Evolutionary conservation across 2,888 invertebrate species (phyloP).

Genomic region (Diaprepes abbreviatus): DNA sequence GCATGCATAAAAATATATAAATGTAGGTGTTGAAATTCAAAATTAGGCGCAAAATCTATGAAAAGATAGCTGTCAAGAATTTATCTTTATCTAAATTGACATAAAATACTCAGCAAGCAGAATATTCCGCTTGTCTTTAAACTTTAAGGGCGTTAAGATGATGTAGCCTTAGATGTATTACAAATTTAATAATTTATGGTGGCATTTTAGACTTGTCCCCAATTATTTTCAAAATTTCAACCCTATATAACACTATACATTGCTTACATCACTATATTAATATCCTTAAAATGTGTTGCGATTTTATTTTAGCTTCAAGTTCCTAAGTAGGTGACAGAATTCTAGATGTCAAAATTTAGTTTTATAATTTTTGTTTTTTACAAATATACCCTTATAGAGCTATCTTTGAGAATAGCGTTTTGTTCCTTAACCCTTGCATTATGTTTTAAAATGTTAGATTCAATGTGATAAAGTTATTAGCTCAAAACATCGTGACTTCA

Average conservation of each 20-base stretch:
- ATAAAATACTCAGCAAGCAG: conserved; percentile 55
- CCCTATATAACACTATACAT: conserved; percentile 25
- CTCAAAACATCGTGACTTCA: no score
- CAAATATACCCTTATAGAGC: no score
- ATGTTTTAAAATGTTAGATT: no score
- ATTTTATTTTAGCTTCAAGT: conserved; percentile 51
- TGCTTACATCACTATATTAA: conserved; percentile 19
- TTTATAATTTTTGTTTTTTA: conserved; percentile 5
- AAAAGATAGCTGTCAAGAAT: conserved; percentile 36
- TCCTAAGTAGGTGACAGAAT: conserved; percentile 51
- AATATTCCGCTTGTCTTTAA: conserved; percentile 55
- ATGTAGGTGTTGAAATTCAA: conserved; percentile 56
- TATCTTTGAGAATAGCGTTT: no score
- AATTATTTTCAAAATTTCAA: conserved; percentile 26
- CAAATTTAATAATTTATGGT: conserved; percentile 57
- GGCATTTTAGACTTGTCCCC: conserved; percentile 60
- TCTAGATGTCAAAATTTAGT: conserved; percentile 10
- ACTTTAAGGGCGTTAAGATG: conserved; percentile 56
- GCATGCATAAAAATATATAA: conserved; percentile 54
- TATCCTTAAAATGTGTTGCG: conserved; percentile 28
- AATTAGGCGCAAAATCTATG: conserved; percentile 35
- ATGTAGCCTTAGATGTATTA: conserved; percentile 61
- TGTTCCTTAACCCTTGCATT: no score
- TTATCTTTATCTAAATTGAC: conserved; percentile 44
- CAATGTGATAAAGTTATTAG: no score